A percentile compares a stretch with the other conserved stretches of the same genome.
phyloP scores from a whole-genome alignment of 2,113 vertebrate genomes.

The Hymenochirus boettgeri region DNA sequence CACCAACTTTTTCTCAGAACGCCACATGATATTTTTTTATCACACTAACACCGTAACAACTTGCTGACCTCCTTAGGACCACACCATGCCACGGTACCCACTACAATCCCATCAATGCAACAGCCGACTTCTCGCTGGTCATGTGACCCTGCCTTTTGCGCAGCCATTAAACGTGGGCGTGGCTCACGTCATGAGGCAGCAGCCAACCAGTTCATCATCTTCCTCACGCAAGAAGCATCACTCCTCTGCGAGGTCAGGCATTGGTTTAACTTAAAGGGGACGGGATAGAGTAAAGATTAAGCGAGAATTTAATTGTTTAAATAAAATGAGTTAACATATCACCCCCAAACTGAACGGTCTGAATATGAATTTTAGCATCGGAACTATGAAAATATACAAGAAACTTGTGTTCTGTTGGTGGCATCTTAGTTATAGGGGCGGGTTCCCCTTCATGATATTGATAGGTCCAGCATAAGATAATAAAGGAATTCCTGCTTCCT shows the following conservation, averaged over 20 bases:
- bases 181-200: slow-evolving; percentile 96
- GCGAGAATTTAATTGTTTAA: no score
- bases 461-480: no score
- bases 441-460: no score
- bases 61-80: slow-evolving; percentile 59
- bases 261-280: no score
- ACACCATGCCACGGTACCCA: slow-evolving; percentile 88
- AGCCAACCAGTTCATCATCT: slow-evolving; percentile 70
- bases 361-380: slow-evolving; percentile 24
- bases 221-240: slow-evolving; percentile 94
- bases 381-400: fast-evolving
- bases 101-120: slow-evolving; percentile 99
- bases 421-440: no score
- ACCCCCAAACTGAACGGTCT: no score
- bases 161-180: slow-evolving; percentile 94
- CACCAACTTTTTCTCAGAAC: no score
- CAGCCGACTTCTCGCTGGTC: slow-evolving; percentile 89
- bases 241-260: slow-evolving; percentile 82
- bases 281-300: no score
- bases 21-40: neutral
- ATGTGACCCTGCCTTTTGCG: slow-evolving; percentile 85
- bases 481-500: slow-evolving; percentile 48
- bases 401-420: no score
- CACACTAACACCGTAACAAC: neutral
- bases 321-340: no score